Evolutionary conservation across 92 coral and sea anemone species (phyloP), one percentile per base, ranked within the genome.

Genomic region (Diadumene lineata): DNA sequence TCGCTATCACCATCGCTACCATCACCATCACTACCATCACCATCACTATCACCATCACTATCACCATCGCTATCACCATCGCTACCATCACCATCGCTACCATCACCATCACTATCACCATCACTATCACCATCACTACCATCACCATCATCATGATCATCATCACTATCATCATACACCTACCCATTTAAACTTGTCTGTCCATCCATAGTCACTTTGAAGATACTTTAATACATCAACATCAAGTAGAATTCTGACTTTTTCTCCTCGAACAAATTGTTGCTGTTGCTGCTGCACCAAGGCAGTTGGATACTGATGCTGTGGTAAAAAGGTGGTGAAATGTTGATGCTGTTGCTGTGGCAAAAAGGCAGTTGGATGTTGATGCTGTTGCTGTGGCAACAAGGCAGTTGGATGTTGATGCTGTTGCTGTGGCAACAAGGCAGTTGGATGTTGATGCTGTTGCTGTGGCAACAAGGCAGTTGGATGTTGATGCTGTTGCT

Each of bases 101-200:
- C 13, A 38, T 38, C 60, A 21, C 4, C 60, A 53, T 53, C 24
- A 4, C 60, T 21, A 16, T 21, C n/a, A 53, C 19, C 60, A 53
- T 53, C 18, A 3, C 19, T 23, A 53, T 53, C 60, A 53, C 19
- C 60, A 53, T 23, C 19, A 53, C 19, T 16, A 53, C 18, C n/a
- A 53, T 53, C 18, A 53, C 4, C 60, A 15, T 15, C 21, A 53
- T 15, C 60, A 53, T 38, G 6, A 38, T 38, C 48, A 38, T 78
- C 87, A 73, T 83, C 83, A 92, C 96, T 87, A 27, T 88, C 92
- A 26, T 92, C 96, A 77, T 87, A 88, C 17, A 88, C 96, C 34
- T 79, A 84, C 73, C 83, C 92, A 69, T n/a, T n/a, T n/a, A 38
- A 50, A 70, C 17, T 76, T 82, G 72, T 89, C 83, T 91, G 91